Evolutionary conservation across 53 echinoderm and acorn worm genomes (phyloP), one percentile per base, ranked within the genome.

Genomic region (Zoroaster sp.): DNA sequence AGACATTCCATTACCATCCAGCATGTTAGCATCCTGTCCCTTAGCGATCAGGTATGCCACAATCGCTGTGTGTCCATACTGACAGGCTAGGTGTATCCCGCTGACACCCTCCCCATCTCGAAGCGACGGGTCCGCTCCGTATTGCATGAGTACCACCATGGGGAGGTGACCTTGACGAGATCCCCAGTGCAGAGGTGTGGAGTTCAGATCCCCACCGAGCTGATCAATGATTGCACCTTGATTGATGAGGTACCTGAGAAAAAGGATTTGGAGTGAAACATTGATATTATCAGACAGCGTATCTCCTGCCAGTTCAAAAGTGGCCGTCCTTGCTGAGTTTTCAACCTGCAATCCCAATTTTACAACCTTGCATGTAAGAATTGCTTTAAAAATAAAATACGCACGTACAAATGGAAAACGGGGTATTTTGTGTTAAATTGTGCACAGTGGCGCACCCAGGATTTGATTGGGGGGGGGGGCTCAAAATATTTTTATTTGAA

Each of bases 151-250:
- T 17, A 95, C 93, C 8, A 96, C 96, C 95, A 95, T 95, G 15
- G 94, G 93, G 1, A 96, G 85, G 78, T 96, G 97, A 68, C 97
- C 97, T 77, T 96, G 96, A 5, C 97, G 87, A 39, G 93, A 80
- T 31, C 94, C 94, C 97, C 97, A 96, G 88, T 96, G 97, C 44
- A 96, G 93, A 0, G 97, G 92, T 38, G 97, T 93, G 14, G 97
- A 94, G 75, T 91, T 90, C 69, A 96, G 89, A 52, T 96, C 97
- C 30, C 97, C 97, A 7, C 97, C 97, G 6, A 95, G 95, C 76
- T 92, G 78, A 45, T 96, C 97, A 7, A 96, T 46, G 66, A 90
- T 87, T 11, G 97, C 94, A 34, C 94, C 97, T 41, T 93, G 93
- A 45, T 89, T 80, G 14, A 96, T 87, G 6, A 90, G 93, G 46